Conservation (phyloP, 1,140 invertebrate genomes). For the Tachypleus tridentatus region DNA sequence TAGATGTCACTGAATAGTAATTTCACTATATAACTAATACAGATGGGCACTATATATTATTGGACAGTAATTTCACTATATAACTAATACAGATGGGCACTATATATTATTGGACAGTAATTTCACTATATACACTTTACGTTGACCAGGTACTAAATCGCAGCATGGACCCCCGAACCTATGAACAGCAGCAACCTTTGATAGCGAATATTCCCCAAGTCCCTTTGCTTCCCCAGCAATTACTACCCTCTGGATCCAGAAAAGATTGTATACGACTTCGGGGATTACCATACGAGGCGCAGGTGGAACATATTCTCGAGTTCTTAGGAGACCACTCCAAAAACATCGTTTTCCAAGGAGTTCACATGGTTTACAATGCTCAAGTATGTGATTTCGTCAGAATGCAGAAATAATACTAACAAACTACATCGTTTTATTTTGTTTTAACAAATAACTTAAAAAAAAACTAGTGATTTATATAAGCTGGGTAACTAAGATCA, state of each 20-base stretch:
- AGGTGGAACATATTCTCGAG: constrained; percentile 92
- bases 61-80: no score
- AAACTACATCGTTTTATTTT: no score
- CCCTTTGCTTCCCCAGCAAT: constrained; percentile 44
- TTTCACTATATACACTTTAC: no score
- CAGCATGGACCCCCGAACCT: constrained; percentile 65
- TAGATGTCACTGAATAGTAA: no score
- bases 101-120: no score
- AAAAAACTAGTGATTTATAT: no score
- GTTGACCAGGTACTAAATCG: constrained; percentile 66
- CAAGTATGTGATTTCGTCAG: constrained; percentile 35
- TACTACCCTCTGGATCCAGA: constrained; percentile 73
- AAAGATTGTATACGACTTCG: constrained; percentile 84
- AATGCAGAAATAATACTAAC: no score
- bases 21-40: no score
- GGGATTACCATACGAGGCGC: constrained; percentile 86
- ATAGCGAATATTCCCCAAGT: constrained; percentile 41
- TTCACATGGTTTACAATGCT: constrained; percentile 96
- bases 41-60: no score
- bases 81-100: no score
- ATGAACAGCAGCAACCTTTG: constrained; percentile 42
- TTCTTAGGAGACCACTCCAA: constrained; percentile 97
- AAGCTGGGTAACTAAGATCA: no score
- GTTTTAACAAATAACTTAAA: no score
- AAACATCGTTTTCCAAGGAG: constrained; percentile 93